Percentiles rank a stretch among this genome's conserved stretches.
Evolutionary conservation across 1,140 invertebrate genomes (phyloP).

Genomic region (Tetragonula clypearis): DNA sequence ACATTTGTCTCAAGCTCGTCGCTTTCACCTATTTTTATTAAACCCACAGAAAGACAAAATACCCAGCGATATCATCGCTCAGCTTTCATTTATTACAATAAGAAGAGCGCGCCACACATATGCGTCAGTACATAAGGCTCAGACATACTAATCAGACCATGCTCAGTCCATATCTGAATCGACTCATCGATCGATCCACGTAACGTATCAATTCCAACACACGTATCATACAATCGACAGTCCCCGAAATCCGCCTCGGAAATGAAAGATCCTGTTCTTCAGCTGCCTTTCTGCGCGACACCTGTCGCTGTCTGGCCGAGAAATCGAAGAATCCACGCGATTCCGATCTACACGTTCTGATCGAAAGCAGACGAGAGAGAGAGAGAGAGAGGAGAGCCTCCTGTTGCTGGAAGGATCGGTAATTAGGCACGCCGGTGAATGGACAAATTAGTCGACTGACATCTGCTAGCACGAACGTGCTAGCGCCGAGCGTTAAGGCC

Average conservation of each 20-base stretch:
- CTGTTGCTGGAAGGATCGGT: neutral
- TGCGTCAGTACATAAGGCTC: neutral
- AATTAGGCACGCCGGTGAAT: conserved; percentile 22
- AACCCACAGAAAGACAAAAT: too few relatives aligned
- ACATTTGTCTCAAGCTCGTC: too few relatives aligned
- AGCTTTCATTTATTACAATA: too few relatives aligned
- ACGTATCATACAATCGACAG: neutral
- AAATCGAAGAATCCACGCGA: conserved; percentile 19
- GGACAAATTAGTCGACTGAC: conserved; percentile 23
- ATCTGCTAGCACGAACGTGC: conserved; percentile 5
- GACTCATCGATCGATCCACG: neutral
- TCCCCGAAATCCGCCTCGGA: conserved; percentile 1
- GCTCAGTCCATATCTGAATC: neutral
- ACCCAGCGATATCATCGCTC: too few relatives aligned
- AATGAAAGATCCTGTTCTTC: neutral
- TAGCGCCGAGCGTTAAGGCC: neutral
- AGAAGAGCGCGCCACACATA: neutral
- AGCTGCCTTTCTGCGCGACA: conserved; percentile 43
- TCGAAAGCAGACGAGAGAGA: too few relatives aligned
- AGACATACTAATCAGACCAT: neutral
- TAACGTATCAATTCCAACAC: neutral
- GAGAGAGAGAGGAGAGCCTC: neutral
- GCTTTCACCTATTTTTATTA: too few relatives aligned
- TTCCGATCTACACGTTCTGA: conserved; percentile 22
- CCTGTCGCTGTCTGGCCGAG: conserved; percentile 24